phyloP scores from a whole-genome alignment of 1,140 invertebrate genomes.

The Drosophila sulfurigaster region DNA sequence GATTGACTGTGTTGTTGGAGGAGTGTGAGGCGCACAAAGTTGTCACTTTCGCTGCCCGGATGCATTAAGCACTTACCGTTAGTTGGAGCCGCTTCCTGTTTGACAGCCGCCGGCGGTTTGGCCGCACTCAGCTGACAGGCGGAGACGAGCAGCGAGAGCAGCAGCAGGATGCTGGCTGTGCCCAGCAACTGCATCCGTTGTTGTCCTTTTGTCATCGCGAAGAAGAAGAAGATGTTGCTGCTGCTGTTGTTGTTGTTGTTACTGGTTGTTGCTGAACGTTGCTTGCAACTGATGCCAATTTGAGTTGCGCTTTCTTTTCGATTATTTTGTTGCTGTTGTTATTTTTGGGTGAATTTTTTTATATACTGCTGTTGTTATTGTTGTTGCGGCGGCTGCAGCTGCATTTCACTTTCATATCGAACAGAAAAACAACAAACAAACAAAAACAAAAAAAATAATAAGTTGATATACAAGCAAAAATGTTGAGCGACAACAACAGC shows the following conservation, averaged over 20 bases:
- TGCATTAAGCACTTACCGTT: constrained; percentile 54
- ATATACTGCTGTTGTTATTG: constrained; percentile 24
- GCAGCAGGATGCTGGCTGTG: constrained; percentile 20
- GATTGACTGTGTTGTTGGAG: neutral
- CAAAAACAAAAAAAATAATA: constrained; percentile 1
- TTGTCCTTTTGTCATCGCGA: constrained; percentile 27
- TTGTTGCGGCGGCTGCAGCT: constrained; percentile 32
- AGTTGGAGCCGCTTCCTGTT: constrained; percentile 58
- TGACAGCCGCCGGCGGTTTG: constrained; percentile 45
- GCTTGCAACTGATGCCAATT: too few species aligned
- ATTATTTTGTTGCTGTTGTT: constrained; percentile 24
- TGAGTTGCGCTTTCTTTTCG: constrained; percentile 18
- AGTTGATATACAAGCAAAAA: constrained; percentile 46
- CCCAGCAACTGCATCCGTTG: constrained; percentile 18
- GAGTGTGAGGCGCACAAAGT: constrained; percentile 17
- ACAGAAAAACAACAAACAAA: constrained; percentile 22
- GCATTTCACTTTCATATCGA: constrained; percentile 63
- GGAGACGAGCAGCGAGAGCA: constrained; percentile 39
- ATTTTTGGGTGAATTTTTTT: neutral
- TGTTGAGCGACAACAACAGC: constrained; percentile 39
- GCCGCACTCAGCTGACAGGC: constrained; percentile 41
- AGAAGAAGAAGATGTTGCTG: constrained; percentile 1
- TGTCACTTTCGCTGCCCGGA: constrained; percentile 67
- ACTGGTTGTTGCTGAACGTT: neutral
- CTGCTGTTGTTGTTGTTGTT: neutral